Base-by-base conservation (phyloP, 2,888 invertebrate species). In the Philereme transversata region DNA sequence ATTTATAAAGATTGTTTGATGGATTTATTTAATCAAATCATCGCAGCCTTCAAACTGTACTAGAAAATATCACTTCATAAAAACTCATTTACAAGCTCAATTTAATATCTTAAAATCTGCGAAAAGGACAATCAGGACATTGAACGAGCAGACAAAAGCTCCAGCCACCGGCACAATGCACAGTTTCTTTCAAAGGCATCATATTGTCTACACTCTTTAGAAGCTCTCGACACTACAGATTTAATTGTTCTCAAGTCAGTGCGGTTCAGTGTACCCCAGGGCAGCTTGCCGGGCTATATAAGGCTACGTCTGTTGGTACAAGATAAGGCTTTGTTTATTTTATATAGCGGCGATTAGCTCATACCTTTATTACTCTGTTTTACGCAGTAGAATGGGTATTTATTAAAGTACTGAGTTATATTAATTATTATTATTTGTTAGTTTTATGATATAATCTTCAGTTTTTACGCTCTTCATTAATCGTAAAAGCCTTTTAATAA, bases 261-360 rank as follows among this genome's bases (percentile, higher is more conserved):
- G 5, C 75, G 70, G 75, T 74, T 76, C 76, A 76, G 69, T 74
- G 78, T 74, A 75, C 77, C 73, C 46, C 40, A 33, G 69, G 64
- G 68, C 76, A 79, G 78, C 84, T 81, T 79, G 77, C 73, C 79
- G 77, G 70, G 73, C 87, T 85, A 79, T 83, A 82, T 83, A 87
- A 79, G 83, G 84, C 78, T 75, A 76, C 76, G 78, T 82, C 79
- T 81, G 81, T 81, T 79, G 74, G 74, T 72, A 76, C 76, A 71
- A 84, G 87, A 89, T 90, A 88, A 88, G 22, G 82, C 82, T 78
- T 77, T 86, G 85, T 89, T 88, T 87, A 81, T 82, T 85, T 82
- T 83, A 79, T 82, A 80, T 80, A 72, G 76, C 70, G 74, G 72
- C 80, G 84, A 84, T 85, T 84, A 87, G 74, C 74, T 72, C 54